Conservation (phyloP, 1,140 invertebrate genomes). For the Contarinia nasturtii region DNA sequence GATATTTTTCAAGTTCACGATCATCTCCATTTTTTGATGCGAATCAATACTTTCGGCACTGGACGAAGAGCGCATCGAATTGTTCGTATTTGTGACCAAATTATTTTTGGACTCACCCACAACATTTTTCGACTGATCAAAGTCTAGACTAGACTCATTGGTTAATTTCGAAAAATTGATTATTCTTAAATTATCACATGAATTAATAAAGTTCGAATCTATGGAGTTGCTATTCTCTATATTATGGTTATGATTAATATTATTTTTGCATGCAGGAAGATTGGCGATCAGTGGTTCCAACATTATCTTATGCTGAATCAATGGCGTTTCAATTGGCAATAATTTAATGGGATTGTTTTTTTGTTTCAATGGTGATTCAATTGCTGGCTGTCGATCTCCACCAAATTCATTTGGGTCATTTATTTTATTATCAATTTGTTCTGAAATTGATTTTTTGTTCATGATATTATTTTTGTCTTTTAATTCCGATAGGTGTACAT, state of each 20-base stretch:
- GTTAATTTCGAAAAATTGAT: constrained; percentile 4
- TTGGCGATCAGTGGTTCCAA: neutral
- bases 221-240: constrained; percentile 8
- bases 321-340: neutral
- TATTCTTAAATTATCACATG: constrained; percentile 20
- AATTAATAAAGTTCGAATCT: constrained; percentile 21
- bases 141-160: neutral
- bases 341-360: neutral
- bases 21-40: neutral
- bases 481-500: constrained; percentile 9
- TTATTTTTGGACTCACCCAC: neutral
- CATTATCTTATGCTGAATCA: neutral
- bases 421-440: neutral
- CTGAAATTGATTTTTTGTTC: constrained; percentile 19
- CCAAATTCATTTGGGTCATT: neutral
- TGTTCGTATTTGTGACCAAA: neutral
- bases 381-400: neutral
- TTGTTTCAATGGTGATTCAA: neutral
- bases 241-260: neutral
- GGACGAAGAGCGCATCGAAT: neutral
- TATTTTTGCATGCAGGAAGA: neutral
- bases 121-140: neutral
- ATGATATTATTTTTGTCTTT: constrained; percentile 23
- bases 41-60: neutral
- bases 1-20: too few relatives aligned